Evolutionary conservation across 1,140 invertebrate genomes (phyloP).

Genomic region (Monochamus saltuarius): DNA sequence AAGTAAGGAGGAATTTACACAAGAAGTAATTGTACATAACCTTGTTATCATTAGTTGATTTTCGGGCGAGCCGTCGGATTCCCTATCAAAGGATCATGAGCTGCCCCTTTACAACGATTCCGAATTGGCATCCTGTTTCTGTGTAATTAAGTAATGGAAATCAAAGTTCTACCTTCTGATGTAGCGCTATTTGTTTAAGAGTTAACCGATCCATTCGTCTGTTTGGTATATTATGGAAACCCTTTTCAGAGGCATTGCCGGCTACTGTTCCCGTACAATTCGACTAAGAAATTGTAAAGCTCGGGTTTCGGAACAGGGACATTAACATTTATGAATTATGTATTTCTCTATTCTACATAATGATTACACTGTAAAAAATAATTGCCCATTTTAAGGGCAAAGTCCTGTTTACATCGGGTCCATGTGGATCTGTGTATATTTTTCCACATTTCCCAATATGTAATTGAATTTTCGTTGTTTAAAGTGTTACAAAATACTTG

Average conservation of each 20-base stretch:
- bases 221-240: conserved; percentile 24
- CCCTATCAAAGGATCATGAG: conserved; percentile 39
- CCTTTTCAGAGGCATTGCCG: neutral
- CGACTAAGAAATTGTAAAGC: conserved; percentile 7
- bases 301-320: too few relatives aligned
- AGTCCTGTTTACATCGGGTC: too few relatives aligned
- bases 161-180: conserved; percentile 49
- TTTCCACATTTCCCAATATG: too few relatives aligned
- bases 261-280: conserved; percentile 7
- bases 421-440: too few relatives aligned
- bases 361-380: too few relatives aligned
- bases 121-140: conserved; percentile 38
- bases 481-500: too few relatives aligned
- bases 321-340: too few relatives aligned
- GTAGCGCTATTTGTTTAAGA: conserved; percentile 45
- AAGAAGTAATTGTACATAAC: conserved; percentile 50
- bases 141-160: conserved; percentile 51
- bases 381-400: too few relatives aligned
- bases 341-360: too few relatives aligned
- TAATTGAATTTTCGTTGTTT: too few relatives aligned
- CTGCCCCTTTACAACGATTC: conserved; percentile 31
- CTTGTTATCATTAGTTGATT: conserved; percentile 48
- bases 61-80: conserved; percentile 27
- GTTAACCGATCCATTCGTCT: conserved; percentile 39
- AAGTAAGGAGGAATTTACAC: conserved; percentile 39